Base-by-base conservation (phyloP, 2,888 invertebrate species). In the Phyllotreta striolata region DNA sequence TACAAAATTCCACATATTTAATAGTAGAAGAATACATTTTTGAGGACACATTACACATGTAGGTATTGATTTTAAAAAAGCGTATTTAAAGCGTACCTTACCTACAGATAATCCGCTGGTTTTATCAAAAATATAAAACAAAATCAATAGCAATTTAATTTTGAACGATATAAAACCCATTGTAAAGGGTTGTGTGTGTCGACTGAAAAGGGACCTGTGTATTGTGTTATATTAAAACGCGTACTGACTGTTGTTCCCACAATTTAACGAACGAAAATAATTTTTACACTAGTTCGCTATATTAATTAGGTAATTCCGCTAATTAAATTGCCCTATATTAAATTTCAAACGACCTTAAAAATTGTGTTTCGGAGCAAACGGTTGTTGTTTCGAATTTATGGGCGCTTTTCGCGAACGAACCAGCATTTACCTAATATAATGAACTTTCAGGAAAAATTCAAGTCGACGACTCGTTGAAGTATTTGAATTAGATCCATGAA, bases 401-500 rank as follows among this genome's bases (percentile, higher is more conserved):
- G 9, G 24, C 46, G 14, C 14, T 46, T 49, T 12, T 37, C 1
- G 49, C 35, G 8, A 49, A 49, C 10, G 34, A 35, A 37, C 49
- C 49, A 37, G 34, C 49, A 24, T 24, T 24, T 24, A 24, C 24
- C 8, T 4, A 44, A 24, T 6, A 55, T 34, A 43, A 24, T 24
- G 24, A 24, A 55, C 10, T 44, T 9, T n/a, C 35, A 4, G 34
- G 41, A 55, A 12, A 44, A 59, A 59, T 35, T 51, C 52, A 37
- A 63, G 37, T 37, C 47, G 39, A 47, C 38, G 47, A 37, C 47
- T 64, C 55, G 61, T 39, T 62, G 61, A 62, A 62, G 64, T 62
- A 47, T 61, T 61, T 57, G 61, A 62, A 64, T 64, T 62, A 61
- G 54, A 57, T 61, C 60, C 54, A 46, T 55, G 12, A 40, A 64